These are phyloP conservation scores for Triplophysa bombifrons DNA, from an alignment of 2,797 vertebrate genomes.

Conservation along the genomic window DNA sequence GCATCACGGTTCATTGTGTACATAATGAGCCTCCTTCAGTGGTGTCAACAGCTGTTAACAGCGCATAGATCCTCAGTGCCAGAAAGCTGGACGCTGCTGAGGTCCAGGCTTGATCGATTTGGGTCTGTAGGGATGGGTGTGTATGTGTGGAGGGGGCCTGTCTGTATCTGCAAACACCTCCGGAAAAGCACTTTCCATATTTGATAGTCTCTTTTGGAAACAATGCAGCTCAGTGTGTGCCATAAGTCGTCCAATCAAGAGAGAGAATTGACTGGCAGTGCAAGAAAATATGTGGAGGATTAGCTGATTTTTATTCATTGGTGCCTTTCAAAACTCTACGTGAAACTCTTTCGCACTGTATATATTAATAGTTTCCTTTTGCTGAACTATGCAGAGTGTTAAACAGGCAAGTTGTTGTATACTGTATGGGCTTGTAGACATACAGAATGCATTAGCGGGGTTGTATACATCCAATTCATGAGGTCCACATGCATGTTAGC, in stretches of 20 bases:
- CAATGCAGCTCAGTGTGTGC: constrained; percentile 24
- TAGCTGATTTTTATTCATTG: neutral
- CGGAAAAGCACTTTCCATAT: constrained; percentile 19
- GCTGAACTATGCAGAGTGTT: neutral
- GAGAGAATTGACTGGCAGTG: neutral
- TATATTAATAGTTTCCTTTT: neutral
- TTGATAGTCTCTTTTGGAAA: constrained; percentile 45
- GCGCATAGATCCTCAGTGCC: constrained; percentile 36
- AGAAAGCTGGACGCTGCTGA: constrained; percentile 29
- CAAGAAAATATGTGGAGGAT: neutral
- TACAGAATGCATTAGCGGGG: neutral
- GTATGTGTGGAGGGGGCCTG: neutral
- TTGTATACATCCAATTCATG: too few species aligned
- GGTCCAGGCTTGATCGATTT: constrained; percentile 26
- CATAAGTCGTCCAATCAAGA: constrained; percentile 16
- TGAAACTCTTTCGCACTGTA: neutral
- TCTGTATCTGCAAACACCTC: constrained; percentile 40
- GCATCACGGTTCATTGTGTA: constrained; percentile 56
- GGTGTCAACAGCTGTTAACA: constrained; percentile 54
- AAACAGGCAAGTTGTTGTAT: neutral
- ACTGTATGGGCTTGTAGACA: neutral
- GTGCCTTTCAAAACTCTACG: neutral
- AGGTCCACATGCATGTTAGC: too few species aligned
- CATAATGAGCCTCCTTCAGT: constrained; percentile 58
- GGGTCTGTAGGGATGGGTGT: neutral